Conservation (phyloP, 92 coral and sea anemone genomes). For the Parazoanthus atlanticus region DNA sequence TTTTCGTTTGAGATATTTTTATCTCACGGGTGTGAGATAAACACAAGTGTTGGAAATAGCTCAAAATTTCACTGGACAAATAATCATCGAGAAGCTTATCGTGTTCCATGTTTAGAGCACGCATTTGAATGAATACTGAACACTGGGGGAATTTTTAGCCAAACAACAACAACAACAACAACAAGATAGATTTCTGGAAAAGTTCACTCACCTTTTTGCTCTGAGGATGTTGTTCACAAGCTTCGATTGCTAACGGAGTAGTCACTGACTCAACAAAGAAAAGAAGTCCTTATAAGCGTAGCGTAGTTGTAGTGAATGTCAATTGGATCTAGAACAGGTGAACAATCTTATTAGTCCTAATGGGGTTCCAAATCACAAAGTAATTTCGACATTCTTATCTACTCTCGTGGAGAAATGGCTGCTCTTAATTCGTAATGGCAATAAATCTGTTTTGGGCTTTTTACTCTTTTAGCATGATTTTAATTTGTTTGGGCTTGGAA, state of each 20-base stretch:
- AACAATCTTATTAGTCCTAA: neutral
- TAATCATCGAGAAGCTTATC: neutral
- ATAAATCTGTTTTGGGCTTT: neutral
- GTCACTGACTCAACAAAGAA: neutral
- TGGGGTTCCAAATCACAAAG: conserved; percentile 21
- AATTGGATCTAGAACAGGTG: neutral
- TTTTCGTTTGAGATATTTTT: neutral
- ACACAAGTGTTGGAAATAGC: neutral
- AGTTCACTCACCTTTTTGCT: neutral
- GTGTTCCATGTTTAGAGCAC: neutral
- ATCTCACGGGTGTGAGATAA: neutral
- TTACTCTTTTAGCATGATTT: neutral
- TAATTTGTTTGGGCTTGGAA: conserved; percentile 18
- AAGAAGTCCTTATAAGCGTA: neutral
- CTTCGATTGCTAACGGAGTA: neutral
- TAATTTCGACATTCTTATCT: neutral
- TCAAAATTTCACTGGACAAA: neutral
- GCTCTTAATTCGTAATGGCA: conserved; percentile 3
- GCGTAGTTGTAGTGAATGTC: neutral
- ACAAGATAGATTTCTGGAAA: neutral
- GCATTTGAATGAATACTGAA: neutral
- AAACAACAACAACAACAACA: neutral
- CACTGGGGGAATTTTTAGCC: neutral
- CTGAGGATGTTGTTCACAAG: neutral
- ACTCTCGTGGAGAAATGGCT: conserved; percentile 1